Conservation (phyloP, 2,797 vertebrate genomes). For the Pipistrellus kuhlii region DNA sequence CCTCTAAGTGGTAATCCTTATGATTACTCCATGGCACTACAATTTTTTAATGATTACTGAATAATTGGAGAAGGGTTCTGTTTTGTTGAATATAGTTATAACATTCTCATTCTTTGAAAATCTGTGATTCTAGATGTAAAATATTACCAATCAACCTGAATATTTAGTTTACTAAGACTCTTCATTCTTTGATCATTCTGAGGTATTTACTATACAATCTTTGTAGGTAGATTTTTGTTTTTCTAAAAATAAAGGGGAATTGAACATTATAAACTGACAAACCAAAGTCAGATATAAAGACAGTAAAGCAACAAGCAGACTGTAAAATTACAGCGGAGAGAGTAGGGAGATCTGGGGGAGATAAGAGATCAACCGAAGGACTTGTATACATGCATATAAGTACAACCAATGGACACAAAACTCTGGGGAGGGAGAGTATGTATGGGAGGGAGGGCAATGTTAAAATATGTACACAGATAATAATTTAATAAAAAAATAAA, state of each 20-base stretch:
- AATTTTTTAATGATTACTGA: slow-evolving; percentile 30
- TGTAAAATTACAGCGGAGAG: too few relatives aligned
- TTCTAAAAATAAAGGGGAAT: slow-evolving; percentile 65
- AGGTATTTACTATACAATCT: slow-evolving; percentile 56
- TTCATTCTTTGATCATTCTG: slow-evolving; percentile 66
- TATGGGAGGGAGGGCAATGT: too few relatives aligned
- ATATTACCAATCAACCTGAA: slow-evolving; percentile 42
- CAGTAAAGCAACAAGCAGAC: too few relatives aligned
- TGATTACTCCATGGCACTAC: background rate
- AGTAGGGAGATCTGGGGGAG: too few relatives aligned
- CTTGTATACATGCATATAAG: too few relatives aligned
- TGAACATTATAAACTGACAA: background rate
- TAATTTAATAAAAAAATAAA: too few relatives aligned
- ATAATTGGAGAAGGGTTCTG: slow-evolving; percentile 26
- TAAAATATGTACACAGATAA: too few relatives aligned
- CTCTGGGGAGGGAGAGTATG: too few relatives aligned
- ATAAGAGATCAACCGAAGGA: too few relatives aligned
- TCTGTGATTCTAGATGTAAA: slow-evolving; percentile 43
- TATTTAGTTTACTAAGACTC: slow-evolving; percentile 64
- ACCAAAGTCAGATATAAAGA: too few relatives aligned
- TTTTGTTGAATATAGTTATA: slow-evolving; percentile 49
- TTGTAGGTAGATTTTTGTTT: slow-evolving; percentile 67
- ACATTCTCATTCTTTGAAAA: slow-evolving; percentile 60
- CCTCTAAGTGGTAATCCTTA: background rate
- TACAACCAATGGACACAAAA: too few relatives aligned